Base-by-base conservation (phyloP, 2,888 invertebrate species). In the Aphrophora alni region DNA sequence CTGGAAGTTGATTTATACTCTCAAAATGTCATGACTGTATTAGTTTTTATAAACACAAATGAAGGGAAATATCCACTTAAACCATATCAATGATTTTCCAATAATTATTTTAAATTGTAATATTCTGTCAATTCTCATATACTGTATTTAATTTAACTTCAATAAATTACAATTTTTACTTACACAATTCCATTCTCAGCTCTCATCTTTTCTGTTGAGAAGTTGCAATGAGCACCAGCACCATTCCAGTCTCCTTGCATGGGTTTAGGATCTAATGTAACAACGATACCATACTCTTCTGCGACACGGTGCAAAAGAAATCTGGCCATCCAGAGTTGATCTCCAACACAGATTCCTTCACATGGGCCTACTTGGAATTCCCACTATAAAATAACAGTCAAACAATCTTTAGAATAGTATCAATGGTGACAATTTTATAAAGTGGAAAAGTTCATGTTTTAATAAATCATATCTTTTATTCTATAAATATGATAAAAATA, bases 221-320 rank as follows among this genome's bases (percentile, higher is more conserved):
- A 98, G 89, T 99, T 99, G 81, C 96, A 96, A 88, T 99, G 98
- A 0, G 97, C 98, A 0, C 98, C 98, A 73, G 98, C 97, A 4
- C 98, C 98, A 88, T 98, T 98, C 98, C 98, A 98, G 88, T 96
- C 95, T 33, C 95, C 94, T 25, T 91, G 90, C 90, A 95, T 92
- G 0, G 95, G 95, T 87, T 95, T 95, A 1, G 95, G 95, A 86
- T 95, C 95, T 82, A 95, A 88, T 0, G 93, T 93, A 0, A 93
- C 93, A 38, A 94, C 92, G 68, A 96, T 93, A 7, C 97, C 97
- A 88, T 95, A 97, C 87, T 97, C 97, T 88, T 97, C 97, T n/a
- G 97, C 95, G n/a, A 97, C 93, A 83, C 96, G 91, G 87, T 97
- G 95, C 80, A 97, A 89, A 81, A 97, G 91, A 88, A 95, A 97